Base-by-base conservation (phyloP, 2,888 invertebrate species). In the Epinotia brunnichana region DNA sequence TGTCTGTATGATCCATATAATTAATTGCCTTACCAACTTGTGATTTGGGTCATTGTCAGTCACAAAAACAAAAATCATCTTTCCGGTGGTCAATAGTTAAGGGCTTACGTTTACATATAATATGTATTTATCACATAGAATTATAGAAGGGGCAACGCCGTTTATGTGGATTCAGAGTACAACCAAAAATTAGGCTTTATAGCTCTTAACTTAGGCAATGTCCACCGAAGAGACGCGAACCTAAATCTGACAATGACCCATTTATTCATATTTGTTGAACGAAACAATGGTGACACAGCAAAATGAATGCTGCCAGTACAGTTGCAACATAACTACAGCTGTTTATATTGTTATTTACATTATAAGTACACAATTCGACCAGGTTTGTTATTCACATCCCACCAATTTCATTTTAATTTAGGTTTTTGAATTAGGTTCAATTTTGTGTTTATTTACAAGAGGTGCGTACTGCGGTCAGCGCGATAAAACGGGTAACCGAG, bases 371-470 rank as follows among this genome's bases (percentile, higher is more conserved):
- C n/a, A 48, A 48, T 61, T 53, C 2, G n/a, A 54, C 24, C 11
- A 61, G 24, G 56, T 63, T 51, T 57, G 44, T 66, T 71, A 71
- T 73, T 69, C 19, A 63, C 44, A 72, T 21, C 48, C 67, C 72
- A 68, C 68, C 57, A 56, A 54, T 56, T 51, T 53, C 0, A 15
- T 5, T 62, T 64, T 48, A 2, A 3, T 64, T 54, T 54, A 63
- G 17, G 5, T 2, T 15, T 24, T 48, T 24, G 48, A 9, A 53
- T 75, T 81, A 80, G 80, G 77, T 82, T 82, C 81, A 85, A 71
- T 61, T 76, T 76, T 76, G 86, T 83, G 86, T 76, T 69, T 86
- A 85, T 87, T 67, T 86, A 86, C 85, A 86, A 66, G 62, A 76
- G 69, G 82, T 82, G 81, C 78, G 76, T 39, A 63, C 75, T 75